Base-by-base conservation (phyloP, 2,888 invertebrate genomes). In the Caenorhabditis becei region DNA sequence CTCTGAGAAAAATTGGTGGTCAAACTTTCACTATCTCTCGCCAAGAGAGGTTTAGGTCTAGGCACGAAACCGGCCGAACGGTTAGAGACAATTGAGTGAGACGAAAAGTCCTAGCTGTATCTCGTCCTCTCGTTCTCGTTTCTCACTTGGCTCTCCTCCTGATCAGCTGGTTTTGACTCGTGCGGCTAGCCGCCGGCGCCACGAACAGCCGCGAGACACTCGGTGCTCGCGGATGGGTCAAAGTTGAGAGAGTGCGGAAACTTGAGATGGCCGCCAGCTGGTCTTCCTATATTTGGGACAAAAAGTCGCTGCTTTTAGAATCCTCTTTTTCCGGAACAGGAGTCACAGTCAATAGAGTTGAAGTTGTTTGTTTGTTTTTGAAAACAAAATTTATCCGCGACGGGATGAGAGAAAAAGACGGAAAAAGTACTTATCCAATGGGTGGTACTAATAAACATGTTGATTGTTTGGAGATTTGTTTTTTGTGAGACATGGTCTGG, bases 141-240 rank as follows among this genome's bases (percentile, higher is more conserved):
- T 49, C 59, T 41, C 53, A 37, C 44, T 37, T 41, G 47, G 18
- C 47, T n/a, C 18, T 51, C 10, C 56, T 32, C 11, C 26, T 16
- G 69, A 80, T 80, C 80, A 80, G 80, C 80, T 80, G 80, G 80
- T 80, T 80, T 80, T 53, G 67, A 77, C 78, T 71, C 78, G 66
- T 65, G 71, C 63, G 77, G 65, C 63, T 59, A 61, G 61, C 51
- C 70, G 69, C 78, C 71, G 47, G 72, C 67, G 62, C 63, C 62
- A 24, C 66, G 62, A 62, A 62, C 62, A 67, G 77, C 61, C 77
- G 58, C 78, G 66, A 75, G 75, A 67, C 75, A 65, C 65, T 59
- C 58, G 66, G 63, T 14, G 63, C 65, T 23, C 23, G 24, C n/a
- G 24, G 20, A 69, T 44, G 66, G 71, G 78, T 78, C 71, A 78